A percentile compares a stretch with the other conserved stretches of the same genome.
These are phyloP conservation scores for Oreochromis niloticus DNA, from an alignment of 2,113 vertebrate genomes.

Conservation along the genomic window DNA sequence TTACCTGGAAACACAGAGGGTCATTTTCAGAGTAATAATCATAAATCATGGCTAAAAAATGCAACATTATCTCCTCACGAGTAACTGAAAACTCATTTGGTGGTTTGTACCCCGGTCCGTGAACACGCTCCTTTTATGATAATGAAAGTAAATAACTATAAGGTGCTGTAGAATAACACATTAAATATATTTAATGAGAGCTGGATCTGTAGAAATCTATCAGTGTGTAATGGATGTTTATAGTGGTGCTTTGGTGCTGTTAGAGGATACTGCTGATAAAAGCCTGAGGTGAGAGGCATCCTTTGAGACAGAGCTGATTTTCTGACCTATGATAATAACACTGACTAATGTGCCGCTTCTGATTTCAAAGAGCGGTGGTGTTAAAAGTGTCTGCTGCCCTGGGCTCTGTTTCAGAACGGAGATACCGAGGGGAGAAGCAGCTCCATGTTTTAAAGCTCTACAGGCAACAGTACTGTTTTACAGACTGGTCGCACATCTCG, in stretches of 20 bases:
- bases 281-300: neutral
- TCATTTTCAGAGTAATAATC: neutral
- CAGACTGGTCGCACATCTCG: neutral
- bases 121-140: neutral
- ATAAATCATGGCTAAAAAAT: neutral
- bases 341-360: neutral
- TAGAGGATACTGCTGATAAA: neutral
- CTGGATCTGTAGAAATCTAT: neutral
- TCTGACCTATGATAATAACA: neutral
- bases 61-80: neutral
- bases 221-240: neutral
- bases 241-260: neutral
- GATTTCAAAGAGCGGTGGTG: neutral
- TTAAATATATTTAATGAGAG: neutral
- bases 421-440: neutral
- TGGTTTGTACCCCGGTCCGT: neutral
- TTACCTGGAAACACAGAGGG: neutral
- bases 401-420: neutral
- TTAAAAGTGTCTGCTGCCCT: neutral
- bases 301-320: neutral
- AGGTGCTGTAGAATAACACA: neutral
- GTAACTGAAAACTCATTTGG: neutral
- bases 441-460: neutral
- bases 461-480: neutral
- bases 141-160: neutral